Evolutionary conservation across 2,888 invertebrate genomes (phyloP).

Genomic region (Caradrina clavipalpis): DNA sequence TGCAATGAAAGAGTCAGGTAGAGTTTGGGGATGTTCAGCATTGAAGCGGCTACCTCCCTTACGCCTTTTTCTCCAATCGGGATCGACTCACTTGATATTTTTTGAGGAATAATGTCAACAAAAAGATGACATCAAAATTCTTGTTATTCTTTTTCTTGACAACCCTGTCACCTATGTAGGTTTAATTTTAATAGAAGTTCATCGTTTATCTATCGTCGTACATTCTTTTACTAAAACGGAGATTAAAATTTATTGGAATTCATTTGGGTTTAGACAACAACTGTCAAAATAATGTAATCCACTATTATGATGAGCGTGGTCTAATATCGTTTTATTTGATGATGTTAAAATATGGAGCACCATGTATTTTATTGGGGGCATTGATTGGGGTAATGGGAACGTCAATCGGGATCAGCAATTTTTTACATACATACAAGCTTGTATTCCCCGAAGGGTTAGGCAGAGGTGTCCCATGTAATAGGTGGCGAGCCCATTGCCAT

Average conservation of each 20-base stretch:
- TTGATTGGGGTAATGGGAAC: background rate
- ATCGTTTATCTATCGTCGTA: conserved; percentile 72
- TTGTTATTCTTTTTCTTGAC: conserved; percentile 30
- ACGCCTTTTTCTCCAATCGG: no score
- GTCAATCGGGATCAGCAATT: background rate
- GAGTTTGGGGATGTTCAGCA: no score
- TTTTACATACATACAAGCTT: no score
- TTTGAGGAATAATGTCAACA: background rate
- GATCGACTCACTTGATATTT: background rate
- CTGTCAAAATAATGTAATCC: conserved; percentile 67
- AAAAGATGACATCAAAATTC: background rate
- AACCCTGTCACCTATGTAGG: conserved; percentile 57
- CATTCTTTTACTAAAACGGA: conserved; percentile 66
- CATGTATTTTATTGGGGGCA: background rate
- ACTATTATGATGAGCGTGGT: conserved; percentile 21
- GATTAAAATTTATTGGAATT: conserved; percentile 68
- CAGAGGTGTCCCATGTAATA: no score
- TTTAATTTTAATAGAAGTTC: conserved; percentile 65
- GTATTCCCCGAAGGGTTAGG: no score
- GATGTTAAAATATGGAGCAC: background rate
- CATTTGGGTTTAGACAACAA: conserved; percentile 60
- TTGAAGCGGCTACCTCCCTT: no score
- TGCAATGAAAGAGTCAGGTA: no score
- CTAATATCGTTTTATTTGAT: conserved; percentile 4
- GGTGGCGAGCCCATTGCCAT: no score